phyloP scores from a whole-genome alignment of 2,113 vertebrate genomes.

The Rhombomys opimus region DNA sequence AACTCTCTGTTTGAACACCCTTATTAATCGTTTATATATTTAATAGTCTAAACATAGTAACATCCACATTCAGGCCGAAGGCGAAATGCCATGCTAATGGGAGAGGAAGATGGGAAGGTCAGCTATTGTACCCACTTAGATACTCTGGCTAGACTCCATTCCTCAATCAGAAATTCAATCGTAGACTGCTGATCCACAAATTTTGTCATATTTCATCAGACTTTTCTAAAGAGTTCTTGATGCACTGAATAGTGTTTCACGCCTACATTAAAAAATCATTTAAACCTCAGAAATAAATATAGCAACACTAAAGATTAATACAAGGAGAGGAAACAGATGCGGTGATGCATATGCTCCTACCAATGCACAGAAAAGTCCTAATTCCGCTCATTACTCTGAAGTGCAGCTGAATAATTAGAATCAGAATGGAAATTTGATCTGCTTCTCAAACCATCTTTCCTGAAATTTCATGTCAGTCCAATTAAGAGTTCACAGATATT shows the following conservation, averaged over 20 bases:
- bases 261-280: constrained; percentile 39
- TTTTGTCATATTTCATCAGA: constrained; percentile 76
- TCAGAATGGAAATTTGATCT: constrained; percentile 31
- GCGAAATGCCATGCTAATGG: constrained; percentile 4
- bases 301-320: constrained; percentile 58
- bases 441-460: neutral
- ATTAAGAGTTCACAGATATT: neutral
- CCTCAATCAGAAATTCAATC: constrained; percentile 64
- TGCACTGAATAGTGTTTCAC: constrained; percentile 66
- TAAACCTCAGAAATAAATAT: constrained; percentile 76
- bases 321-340: constrained; percentile 69
- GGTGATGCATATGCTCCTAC: constrained; percentile 53
- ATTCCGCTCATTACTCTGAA: constrained; percentile 61
- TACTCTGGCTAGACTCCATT: constrained; percentile 73
- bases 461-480: neutral
- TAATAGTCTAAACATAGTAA: constrained; percentile 45
- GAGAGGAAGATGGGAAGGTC: constrained; percentile 39
- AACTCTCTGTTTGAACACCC: neutral
- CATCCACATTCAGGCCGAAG: constrained; percentile 12
- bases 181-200: constrained; percentile 68
- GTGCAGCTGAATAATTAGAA: constrained; percentile 60
- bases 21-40: neutral
- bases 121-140: constrained; percentile 49
- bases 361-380: constrained; percentile 38
- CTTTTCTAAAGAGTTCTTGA: constrained; percentile 77